Evolutionary conservation across 2,888 invertebrate genomes (phyloP), one percentile per base, ranked within the genome.

Genomic region (Agrilus biguttatus): DNA sequence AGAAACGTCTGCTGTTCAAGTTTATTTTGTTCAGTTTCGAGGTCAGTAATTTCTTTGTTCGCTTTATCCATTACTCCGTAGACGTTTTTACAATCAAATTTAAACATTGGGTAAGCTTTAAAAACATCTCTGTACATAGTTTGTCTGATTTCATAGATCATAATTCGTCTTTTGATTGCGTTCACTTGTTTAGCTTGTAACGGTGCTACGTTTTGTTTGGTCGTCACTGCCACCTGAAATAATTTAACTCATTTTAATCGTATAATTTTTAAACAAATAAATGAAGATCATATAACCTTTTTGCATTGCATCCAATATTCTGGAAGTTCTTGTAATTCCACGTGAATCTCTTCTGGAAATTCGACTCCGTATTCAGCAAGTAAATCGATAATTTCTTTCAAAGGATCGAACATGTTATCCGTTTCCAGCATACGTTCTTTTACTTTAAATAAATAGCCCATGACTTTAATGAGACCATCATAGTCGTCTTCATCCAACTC

Each of bases 161-260:
- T 75, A 41, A 90, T 80, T 42, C 87, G 78, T 59, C 85, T 84
- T 45, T 87, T 80, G 51, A 95, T 83, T 40, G 87, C 80, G 43
- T 86, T 83, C 1, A 90, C 87, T 65, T 96, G 92, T 46, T 80
- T 81, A 4, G 88, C 83, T 63, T 92, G 88, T 47, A 93, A 71
- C 14, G 95, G 92, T 1, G 83, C 84, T 34, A 93, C 88, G 38
- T 78, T 74, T 61, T 90, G 89, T 63, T 89, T 90, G 39, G 87
- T 80, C 41, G 81, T 77, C 2, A 86, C 79, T 1, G 87, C 83
- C 45, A 83, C 58, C 62, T 61, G 44, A 39, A 51, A 21, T 23
- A 45, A 13, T 21, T n/a, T n/a, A 23, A 36, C 33, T 32, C 14
- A 17, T 14, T 17, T 17, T 17, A n/a, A 40, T 41, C 13, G 23